Evolutionary conservation across 2,888 invertebrate species (phyloP).

Genomic region (Catocala fraxini): DNA sequence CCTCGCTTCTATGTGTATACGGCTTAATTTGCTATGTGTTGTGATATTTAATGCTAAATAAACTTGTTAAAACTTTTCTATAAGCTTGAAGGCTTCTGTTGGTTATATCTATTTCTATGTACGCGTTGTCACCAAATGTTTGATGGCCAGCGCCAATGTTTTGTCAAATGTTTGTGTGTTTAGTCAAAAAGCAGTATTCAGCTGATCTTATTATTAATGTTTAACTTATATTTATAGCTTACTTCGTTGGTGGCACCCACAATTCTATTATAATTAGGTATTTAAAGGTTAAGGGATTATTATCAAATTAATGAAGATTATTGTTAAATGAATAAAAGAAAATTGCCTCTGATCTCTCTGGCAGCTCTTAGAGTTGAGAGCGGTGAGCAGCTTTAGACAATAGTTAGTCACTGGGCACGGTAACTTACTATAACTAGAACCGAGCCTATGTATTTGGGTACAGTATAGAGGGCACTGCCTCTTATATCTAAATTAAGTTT

Average conservation of each 20-base stretch:
- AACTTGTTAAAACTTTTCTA: constrained; percentile 57
- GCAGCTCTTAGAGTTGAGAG: too few relatives aligned
- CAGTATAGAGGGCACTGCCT: too few relatives aligned
- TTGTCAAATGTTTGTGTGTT: constrained; percentile 52
- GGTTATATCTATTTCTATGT: constrained; percentile 66
- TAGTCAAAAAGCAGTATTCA: constrained; percentile 56
- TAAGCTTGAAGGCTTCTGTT: constrained; percentile 74
- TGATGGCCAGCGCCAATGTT: constrained; percentile 50
- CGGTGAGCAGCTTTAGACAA: too few relatives aligned
- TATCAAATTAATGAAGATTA: too few relatives aligned
- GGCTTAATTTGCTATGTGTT: constrained; percentile 79
- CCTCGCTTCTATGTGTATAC: constrained; percentile 65
- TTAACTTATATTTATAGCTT: constrained; percentile 53
- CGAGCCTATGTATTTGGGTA: too few relatives aligned
- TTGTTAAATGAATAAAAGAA: too few relatives aligned
- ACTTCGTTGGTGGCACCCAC: constrained; percentile 44
- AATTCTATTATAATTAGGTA: constrained; percentile 27
- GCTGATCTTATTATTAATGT: constrained; percentile 44
- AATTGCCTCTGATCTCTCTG: too few relatives aligned
- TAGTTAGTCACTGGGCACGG: too few relatives aligned
- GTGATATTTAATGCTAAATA: constrained; percentile 74
- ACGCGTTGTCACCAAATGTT: constrained; percentile 55
- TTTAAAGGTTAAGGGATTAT: constrained; percentile 4
- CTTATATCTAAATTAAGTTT: too few relatives aligned
- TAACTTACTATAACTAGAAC: too few relatives aligned